Conservation (phyloP, 1,140 invertebrate species). For the Carposina sasakii region DNA sequence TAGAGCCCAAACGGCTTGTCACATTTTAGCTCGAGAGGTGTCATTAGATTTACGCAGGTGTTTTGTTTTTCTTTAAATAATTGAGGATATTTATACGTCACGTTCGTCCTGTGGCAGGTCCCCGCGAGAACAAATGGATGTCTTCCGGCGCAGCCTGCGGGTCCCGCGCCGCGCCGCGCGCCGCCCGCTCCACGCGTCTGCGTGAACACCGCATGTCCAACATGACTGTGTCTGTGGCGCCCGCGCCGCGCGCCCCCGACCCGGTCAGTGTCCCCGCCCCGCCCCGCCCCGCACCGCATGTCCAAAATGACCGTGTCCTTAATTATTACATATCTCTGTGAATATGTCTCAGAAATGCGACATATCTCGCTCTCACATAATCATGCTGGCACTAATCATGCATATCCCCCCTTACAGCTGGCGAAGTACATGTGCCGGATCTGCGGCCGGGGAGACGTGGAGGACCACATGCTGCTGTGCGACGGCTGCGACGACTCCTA, state of each 20-base stretch:
- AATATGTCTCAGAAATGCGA: not conserved
- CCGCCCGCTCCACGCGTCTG: conserved; percentile 53
- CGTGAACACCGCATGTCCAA: conserved; percentile 67
- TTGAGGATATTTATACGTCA: not conserved
- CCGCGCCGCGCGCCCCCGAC: conserved; percentile 39
- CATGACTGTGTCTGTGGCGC: conserved; percentile 70
- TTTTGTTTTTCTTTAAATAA: not conserved
- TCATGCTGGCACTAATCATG: not conserved
- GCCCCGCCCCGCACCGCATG: no score
- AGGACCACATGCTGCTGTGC: conserved; percentile 95
- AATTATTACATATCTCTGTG: no score
- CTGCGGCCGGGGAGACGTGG: conserved; percentile 93
- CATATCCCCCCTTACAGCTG: conserved; percentile 69
- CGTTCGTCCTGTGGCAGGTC: conserved; percentile 29
- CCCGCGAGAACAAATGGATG: conserved; percentile 66
- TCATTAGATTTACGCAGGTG: no score
- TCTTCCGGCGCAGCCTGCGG: conserved; percentile 45
- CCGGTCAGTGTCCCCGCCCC: no score
- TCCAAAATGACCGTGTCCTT: not conserved
- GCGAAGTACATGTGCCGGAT: conserved; percentile 96
- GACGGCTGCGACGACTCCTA: conserved; percentile 99
- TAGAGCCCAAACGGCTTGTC: no score
- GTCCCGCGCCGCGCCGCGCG: conserved; percentile 35
- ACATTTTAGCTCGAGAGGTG: no score
- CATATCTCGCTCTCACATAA: not conserved